These are phyloP conservation scores for Crocodylus rhombifer DNA, from an alignment of 2,797 vertebrate genomes.

Conservation along the genomic window DNA sequence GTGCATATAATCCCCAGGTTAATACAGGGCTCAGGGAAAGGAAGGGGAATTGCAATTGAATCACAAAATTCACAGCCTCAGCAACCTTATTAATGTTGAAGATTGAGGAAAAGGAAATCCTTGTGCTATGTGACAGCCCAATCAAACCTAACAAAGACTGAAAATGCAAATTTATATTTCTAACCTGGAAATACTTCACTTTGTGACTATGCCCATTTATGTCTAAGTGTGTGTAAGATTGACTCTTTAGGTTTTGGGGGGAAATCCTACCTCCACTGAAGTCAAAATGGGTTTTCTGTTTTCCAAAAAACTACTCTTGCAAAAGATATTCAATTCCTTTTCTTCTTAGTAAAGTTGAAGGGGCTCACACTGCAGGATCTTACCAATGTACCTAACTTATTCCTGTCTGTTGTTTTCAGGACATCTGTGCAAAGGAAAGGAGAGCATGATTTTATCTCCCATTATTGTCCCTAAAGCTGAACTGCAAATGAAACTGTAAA, in stretches of 20 bases:
- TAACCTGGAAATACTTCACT: background rate
- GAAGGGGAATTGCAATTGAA: conserved; percentile 24
- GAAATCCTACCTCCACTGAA: too few relatives aligned
- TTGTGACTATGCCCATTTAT: background rate
- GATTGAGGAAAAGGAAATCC: background rate
- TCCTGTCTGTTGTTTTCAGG: background rate
- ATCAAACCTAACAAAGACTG: background rate
- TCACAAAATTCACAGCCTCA: background rate
- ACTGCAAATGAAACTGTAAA: background rate
- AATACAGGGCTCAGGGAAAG: background rate
- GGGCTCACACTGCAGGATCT: background rate
- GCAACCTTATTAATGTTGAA: background rate
- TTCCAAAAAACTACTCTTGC: background rate
- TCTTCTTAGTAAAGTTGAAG: background rate
- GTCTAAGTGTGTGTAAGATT: background rate
- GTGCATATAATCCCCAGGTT: conserved; percentile 29
- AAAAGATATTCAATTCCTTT: background rate
- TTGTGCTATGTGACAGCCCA: background rate
- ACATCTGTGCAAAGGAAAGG: rapidly evolving
- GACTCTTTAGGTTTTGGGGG: too few relatives aligned
- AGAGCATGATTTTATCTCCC: background rate
- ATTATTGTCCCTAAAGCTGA: background rate
- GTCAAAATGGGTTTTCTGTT: background rate
- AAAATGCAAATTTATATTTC: conserved; percentile 8
- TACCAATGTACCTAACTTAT: background rate